phyloP scores from a whole-genome alignment of 2,113 vertebrate species.

The Entomyzon cyanotis region DNA sequence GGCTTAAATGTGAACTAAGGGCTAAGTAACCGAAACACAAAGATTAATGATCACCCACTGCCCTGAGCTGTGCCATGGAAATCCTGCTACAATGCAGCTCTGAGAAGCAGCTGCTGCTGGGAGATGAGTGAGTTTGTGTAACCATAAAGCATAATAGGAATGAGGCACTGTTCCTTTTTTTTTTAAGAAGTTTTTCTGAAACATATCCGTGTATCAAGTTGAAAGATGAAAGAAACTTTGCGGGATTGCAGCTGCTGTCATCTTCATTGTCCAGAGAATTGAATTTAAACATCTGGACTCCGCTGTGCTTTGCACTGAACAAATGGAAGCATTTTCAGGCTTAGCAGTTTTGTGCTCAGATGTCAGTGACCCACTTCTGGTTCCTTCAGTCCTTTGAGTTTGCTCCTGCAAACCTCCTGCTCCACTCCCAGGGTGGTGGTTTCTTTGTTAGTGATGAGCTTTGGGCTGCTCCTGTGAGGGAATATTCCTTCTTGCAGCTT shows the following conservation, averaged over 20 bases:
- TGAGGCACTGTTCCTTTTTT: background rate
- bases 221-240: constrained; percentile 1
- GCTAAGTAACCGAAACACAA: background rate
- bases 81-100: background rate
- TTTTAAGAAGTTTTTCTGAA: background rate
- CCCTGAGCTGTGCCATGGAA: background rate
- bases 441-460: background rate
- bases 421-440: background rate
- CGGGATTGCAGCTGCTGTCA: background rate
- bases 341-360: background rate
- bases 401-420: background rate
- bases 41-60: background rate
- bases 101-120: background rate
- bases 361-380: constrained; percentile 24
- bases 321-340: background rate
- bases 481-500: background rate
- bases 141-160: background rate
- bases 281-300: constrained; percentile 15
- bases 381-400: background rate
- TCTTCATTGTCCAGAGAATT: background rate
- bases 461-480: background rate
- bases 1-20: background rate
- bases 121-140: background rate
- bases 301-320: background rate
- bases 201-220: background rate